phyloP scores from a whole-genome alignment of 1,140 invertebrate species.

The Cepaea nemoralis region DNA sequence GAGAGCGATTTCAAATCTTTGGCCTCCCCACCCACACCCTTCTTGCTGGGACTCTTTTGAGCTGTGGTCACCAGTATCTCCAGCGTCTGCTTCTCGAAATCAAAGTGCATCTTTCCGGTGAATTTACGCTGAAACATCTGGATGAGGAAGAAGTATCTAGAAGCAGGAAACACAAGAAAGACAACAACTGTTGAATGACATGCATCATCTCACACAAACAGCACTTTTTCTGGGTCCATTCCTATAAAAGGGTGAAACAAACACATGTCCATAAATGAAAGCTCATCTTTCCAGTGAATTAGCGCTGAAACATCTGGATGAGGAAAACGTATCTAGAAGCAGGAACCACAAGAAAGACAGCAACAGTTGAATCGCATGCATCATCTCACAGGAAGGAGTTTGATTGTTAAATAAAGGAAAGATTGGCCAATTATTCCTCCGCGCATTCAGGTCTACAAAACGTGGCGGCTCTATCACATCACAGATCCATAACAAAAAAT shows the following conservation, averaged over 20 bases:
- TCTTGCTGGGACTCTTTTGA: not conserved
- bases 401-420: too few species aligned
- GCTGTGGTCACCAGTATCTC: constrained; percentile 65
- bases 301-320: constrained; percentile 63
- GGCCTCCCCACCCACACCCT: constrained; percentile 43
- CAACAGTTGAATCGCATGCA: too few species aligned
- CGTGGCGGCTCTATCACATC: too few species aligned
- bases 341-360: not conserved
- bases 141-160: constrained; percentile 67
- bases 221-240: not conserved
- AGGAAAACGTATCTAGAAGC: constrained; percentile 65
- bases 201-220: not conserved
- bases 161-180: not conserved
- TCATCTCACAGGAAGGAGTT: too few species aligned
- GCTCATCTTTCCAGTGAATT: constrained; percentile 68
- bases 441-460: too few species aligned
- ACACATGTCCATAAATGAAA: constrained; percentile 67
- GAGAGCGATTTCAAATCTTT: constrained; percentile 82
- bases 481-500: too few species aligned
- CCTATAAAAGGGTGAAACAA: not conserved
- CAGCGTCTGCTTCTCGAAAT: constrained; percentile 66
- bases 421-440: too few species aligned
- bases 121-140: constrained; percentile 66
- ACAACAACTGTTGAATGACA: not conserved
- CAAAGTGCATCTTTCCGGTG: constrained; percentile 69